phyloP scores from a whole-genome alignment of 2,797 vertebrate species.

The Propithecus perrieri region DNA sequence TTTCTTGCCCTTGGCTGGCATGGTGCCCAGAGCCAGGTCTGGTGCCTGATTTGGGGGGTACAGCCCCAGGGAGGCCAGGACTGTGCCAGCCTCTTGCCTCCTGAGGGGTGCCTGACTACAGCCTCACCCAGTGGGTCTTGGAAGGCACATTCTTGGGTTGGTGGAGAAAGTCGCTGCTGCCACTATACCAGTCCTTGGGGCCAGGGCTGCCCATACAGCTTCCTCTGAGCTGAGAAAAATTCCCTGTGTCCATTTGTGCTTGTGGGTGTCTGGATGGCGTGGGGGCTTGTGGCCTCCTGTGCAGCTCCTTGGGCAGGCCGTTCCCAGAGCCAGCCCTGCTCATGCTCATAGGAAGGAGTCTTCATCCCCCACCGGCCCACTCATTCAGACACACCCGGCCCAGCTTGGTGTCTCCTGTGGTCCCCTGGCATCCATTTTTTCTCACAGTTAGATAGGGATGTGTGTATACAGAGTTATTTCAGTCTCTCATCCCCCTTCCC shows the following conservation, averaged over 20 bases:
- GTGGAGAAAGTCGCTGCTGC: not conserved
- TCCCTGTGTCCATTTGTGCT: not conserved
- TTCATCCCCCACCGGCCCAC: not conserved
- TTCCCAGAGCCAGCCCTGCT: not conserved
- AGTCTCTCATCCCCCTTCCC: slow-evolving; percentile 51
- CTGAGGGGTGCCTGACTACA: not conserved
- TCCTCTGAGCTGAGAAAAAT: not conserved
- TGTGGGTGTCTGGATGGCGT: not conserved
- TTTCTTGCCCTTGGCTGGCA: slow-evolving; percentile 9
- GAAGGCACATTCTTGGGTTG: not conserved
- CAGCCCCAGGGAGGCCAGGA: slow-evolving; percentile 1
- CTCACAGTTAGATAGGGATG: slow-evolving; percentile 57
- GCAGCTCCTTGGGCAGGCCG: not conserved
- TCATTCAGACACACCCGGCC: not conserved
- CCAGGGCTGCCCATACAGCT: not conserved
- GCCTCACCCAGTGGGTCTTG: not conserved
- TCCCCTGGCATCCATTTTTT: slow-evolving; percentile 57
- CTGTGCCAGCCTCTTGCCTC: slow-evolving; percentile 1
- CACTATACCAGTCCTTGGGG: not conserved
- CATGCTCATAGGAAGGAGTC: not conserved
- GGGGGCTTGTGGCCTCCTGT: not conserved
- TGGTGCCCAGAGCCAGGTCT: slow-evolving; percentile 52
- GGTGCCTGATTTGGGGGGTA: not conserved
- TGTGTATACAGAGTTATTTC: slow-evolving; percentile 66
- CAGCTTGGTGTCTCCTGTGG: not conserved